Evolutionary conservation across 2,113 vertebrate genomes (phyloP).

Genomic region (Thermophis baileyi): DNA sequence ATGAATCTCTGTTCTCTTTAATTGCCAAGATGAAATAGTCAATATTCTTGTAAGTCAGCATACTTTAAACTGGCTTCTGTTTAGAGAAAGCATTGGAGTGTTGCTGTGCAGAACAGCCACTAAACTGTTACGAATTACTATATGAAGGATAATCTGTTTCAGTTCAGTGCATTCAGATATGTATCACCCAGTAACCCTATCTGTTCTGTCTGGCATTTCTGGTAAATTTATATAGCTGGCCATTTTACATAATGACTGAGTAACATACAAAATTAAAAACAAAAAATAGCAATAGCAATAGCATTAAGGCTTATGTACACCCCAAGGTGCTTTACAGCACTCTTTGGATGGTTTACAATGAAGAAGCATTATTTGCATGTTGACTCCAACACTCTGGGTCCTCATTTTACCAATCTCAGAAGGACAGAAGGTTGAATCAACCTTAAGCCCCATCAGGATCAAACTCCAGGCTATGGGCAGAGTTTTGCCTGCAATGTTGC

Average conservation of each 20-base stretch:
- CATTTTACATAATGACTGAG: background rate
- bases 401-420: too few relatives aligned
- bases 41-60: too few relatives aligned
- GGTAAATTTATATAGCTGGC: background rate
- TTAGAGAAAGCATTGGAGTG: too few relatives aligned
- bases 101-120: too few relatives aligned
- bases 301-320: background rate
- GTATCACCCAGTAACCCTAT: too few relatives aligned
- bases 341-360: background rate
- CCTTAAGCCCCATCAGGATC: background rate
- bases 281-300: background rate
- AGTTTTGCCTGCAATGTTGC: background rate
- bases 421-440: too few relatives aligned
- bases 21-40: background rate
- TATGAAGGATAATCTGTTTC: too few relatives aligned
- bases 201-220: background rate
- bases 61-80: too few relatives aligned
- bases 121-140: too few relatives aligned
- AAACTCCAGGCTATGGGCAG: background rate
- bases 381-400: too few relatives aligned
- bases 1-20: background rate
- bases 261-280: background rate
- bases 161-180: too few relatives aligned
- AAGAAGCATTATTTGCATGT: too few relatives aligned
- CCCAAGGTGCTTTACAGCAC: background rate